Conservation (phyloP, 2,113 vertebrate species). For the Puffinus mauretanicus region DNA sequence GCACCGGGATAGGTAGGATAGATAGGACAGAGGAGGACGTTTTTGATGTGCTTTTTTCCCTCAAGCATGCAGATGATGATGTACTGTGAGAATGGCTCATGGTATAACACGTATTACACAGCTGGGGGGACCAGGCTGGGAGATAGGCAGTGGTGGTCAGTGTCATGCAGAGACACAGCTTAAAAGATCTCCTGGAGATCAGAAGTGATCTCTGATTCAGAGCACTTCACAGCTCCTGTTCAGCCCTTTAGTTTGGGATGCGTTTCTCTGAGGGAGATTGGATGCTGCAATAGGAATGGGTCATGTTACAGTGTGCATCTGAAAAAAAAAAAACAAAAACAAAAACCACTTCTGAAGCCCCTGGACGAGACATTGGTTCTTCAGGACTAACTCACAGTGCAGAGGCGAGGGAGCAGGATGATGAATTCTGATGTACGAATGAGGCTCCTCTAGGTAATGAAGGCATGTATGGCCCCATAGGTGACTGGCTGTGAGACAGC, state of each 20-base stretch:
- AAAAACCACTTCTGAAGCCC: neutral
- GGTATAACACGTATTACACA: accelerated
- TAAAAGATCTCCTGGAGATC: neutral
- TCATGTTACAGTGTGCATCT: too few relatives aligned
- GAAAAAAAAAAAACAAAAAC: neutral
- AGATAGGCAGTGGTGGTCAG: neutral
- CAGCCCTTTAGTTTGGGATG: neutral
- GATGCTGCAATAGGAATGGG: accelerated
- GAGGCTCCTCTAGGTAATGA: neutral
- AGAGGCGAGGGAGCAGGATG: accelerated
- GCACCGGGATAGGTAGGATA: neutral
- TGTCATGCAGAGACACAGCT: neutral
- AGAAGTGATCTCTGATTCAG: neutral
- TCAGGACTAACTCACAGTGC: neutral
- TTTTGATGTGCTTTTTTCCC: neutral
- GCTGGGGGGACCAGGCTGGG: neutral
- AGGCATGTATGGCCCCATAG: accelerated
- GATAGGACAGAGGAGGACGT: neutral
- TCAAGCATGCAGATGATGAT: neutral
- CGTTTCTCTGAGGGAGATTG: neutral
- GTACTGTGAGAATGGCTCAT: neutral
- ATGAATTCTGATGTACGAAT: neutral
- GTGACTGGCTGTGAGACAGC: neutral
- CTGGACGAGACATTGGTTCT: neutral
- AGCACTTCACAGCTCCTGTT: neutral